Evolutionary conservation across 1,140 invertebrate genomes (phyloP), one percentile per base, ranked within the genome.

Genomic region (Ruditapes philippinarum): DNA sequence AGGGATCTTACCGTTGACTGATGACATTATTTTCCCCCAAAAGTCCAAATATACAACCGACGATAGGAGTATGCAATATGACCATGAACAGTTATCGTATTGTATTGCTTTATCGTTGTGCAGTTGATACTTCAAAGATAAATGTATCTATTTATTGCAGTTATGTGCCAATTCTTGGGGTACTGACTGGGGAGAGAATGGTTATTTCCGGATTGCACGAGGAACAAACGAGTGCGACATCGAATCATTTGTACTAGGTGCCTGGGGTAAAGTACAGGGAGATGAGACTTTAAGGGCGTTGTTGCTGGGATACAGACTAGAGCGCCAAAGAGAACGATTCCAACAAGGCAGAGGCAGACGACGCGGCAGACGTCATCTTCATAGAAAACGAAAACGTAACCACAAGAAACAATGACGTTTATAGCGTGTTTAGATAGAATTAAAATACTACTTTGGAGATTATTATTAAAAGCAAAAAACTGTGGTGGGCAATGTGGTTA

Each of bases 111-210:
- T n/a, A n/a, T n/a, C n/a, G n/a, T n/a, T n/a, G n/a, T n/a, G n/a
- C n/a, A n/a, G n/a, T n/a, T n/a, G n/a, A n/a, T n/a, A n/a, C n/a
- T n/a, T n/a, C n/a, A n/a, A n/a, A n/a, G n/a, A n/a, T n/a, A n/a
- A n/a, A n/a, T n/a, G n/a, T n/a, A n/a, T n/a, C n/a, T n/a, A n/a
- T n/a, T n/a, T n/a, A n/a, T n/a, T n/a, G n/a, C n/a, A 95, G 98
- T 96, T 98, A 91, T 98, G 97, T 33, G 98, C 98, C 60, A 97
- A 99, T 95, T 98, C 98, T 9, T 99, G 98, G 98, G 98, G 98
- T 4, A 91, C 94, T 0, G 95, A 97, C 51, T 99, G 98, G 98
- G 99, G 98, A 11, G 98, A 99, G 95, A 96, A 93, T 45, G 95
- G 95, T 36, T 94, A 93, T 85, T 96, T 96, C 89, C 87, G 93